These are phyloP conservation scores for Hipparchia sbordonii DNA, from an alignment of 2,888 invertebrate genomes.

Conservation along the genomic window DNA sequence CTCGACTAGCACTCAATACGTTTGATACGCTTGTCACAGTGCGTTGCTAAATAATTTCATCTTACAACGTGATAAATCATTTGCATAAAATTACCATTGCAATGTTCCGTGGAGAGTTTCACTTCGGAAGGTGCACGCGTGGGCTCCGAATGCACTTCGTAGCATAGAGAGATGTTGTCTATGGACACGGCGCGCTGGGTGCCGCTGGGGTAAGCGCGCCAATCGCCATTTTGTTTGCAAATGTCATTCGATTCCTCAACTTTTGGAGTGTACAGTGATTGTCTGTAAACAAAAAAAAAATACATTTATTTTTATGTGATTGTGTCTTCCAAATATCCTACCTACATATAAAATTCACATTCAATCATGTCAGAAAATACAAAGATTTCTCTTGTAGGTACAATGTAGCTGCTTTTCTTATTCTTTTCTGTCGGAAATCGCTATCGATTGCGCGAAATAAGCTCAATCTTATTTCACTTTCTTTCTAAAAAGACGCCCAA, in stretches of 20 bases:
- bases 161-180: slow-evolving; percentile 83
- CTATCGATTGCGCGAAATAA: no score
- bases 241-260: slow-evolving; percentile 81
- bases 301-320: background rate
- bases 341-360: no score
- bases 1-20: no score
- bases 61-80: slow-evolving; percentile 1
- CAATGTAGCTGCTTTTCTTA: no score
- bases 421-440: no score
- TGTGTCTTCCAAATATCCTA: slow-evolving; percentile 27
- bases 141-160: slow-evolving; percentile 67
- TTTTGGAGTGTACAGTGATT: slow-evolving; percentile 88
- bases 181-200: slow-evolving; percentile 84
- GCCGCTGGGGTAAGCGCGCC: slow-evolving; percentile 71
- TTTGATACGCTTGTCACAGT: background rate
- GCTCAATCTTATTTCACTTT: no score
- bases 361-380: no score
- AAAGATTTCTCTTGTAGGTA: no score
- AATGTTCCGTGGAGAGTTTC: slow-evolving; percentile 64
- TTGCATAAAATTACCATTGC: slow-evolving; percentile 58
- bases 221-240: slow-evolving; percentile 68
- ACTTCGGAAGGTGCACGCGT: slow-evolving; percentile 71
- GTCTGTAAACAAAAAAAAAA: slow-evolving; percentile 64
- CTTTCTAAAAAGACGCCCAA: no score
- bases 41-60: slow-evolving; percentile 6